phyloP scores from a whole-genome alignment of 2,888 invertebrate genomes.

The Caenorhabditis sp. region DNA sequence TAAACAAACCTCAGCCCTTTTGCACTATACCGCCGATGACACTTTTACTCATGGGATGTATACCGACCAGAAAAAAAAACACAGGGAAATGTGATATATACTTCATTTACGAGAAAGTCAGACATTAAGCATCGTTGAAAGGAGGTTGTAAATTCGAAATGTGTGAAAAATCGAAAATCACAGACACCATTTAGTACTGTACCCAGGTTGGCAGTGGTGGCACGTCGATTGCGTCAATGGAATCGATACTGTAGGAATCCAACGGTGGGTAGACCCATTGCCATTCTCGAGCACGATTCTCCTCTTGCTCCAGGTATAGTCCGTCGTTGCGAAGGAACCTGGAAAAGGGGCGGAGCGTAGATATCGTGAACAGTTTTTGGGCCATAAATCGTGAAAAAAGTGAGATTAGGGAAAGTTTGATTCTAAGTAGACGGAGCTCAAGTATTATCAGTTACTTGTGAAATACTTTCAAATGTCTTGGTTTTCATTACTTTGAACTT shows the following conservation, averaged over 20 bases:
- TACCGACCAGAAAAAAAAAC: constrained; percentile 31
- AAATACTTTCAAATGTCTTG: too few species aligned
- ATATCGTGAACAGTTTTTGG: too few species aligned
- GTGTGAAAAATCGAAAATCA: neutral
- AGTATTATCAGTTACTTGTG: too few species aligned
- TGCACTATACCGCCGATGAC: constrained; percentile 11
- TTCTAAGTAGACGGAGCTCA: too few species aligned
- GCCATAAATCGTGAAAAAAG: too few species aligned
- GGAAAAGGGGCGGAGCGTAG: constrained; percentile 12
- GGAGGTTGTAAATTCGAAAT: neutral
- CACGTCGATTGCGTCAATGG: constrained; percentile 25
- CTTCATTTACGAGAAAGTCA: too few species aligned
- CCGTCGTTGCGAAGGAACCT: constrained; percentile 72
- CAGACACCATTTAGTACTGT: constrained; percentile 9
- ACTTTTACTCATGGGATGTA: constrained; percentile 26
- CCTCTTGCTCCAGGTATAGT: constrained; percentile 53
- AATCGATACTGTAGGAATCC: constrained; percentile 65
- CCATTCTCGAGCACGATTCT: constrained; percentile 62
- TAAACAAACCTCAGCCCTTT: constrained; percentile 34
- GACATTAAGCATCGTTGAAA: too few species aligned
- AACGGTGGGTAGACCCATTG: constrained; percentile 71
- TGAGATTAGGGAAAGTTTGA: too few species aligned
- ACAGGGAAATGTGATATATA: neutral
- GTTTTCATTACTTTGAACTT: too few species aligned
- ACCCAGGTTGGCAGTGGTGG: constrained; percentile 58